Evolutionary conservation across 2,888 invertebrate genomes (phyloP), one percentile per base, ranked within the genome.

Genomic region (Drosophila picticornis): DNA sequence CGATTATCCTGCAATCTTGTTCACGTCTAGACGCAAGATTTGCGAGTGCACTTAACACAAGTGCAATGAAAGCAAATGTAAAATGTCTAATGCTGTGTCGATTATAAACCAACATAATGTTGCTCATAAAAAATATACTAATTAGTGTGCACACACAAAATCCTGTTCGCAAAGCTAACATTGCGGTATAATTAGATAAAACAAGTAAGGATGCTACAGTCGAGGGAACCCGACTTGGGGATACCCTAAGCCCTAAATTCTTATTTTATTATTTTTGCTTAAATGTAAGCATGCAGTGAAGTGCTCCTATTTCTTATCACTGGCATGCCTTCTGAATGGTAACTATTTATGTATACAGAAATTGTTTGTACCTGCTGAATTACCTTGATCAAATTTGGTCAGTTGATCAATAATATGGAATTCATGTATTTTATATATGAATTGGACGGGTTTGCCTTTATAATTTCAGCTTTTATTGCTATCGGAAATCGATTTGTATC

Each of bases 21-120:
- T 38, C 59, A 32, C 58, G 78, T 80, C 78, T 79, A 79, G 78
- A 79, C 78, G n/a, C 19, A 60, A 57, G 61, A 80, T 57, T 72
- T 69, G 77, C 38, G 31, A 56, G 29, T 50, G 77, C 65, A 78
- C 72, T 76, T 75, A 68, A 60, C 32, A 27, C n/a, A 52, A 72
- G 36, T 57, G 52, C 53, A 59, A 38, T 40, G 5, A 53, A 43
- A 29, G 31, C 27, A 34, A 56, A 16, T 27, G 48, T 11, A 27
- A 53, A 73, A 31, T 50, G n/a, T 60, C 16, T 48, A 22, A 50
- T 34, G 27, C 6, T 38, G 36, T 55, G 36, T 31, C 19, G 27
- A 34, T n/a, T 19, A 46, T 29, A 66, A 53, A 31, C n/a, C 11
- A 36, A 36, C 29, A 25, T 34, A 13, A 51, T n/a, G 11, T 2